These are phyloP conservation scores for Ianthella basta DNA, from an alignment of 37 sponge, comb jelly and placozoan species.

Conservation along the genomic window DNA sequence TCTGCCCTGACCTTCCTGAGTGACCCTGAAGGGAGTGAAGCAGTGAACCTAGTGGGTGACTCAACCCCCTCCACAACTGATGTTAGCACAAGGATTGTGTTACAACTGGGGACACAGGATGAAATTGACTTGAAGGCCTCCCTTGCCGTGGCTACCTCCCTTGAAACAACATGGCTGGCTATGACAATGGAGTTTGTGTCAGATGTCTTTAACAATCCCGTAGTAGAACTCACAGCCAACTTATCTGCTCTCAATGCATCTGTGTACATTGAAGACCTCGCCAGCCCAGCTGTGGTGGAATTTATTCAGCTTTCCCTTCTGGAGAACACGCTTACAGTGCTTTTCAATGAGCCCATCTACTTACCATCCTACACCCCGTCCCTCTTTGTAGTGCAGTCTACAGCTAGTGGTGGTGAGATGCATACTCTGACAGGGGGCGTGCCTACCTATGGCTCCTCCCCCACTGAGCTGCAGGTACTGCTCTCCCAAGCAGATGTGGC, in stretches of 20 bases:
- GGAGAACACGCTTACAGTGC: slow-evolving; percentile 62
- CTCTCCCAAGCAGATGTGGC: slow-evolving; percentile 59
- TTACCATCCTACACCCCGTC: slow-evolving; percentile 39
- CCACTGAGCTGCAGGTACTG: slow-evolving; percentile 33
- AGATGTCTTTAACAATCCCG: slow-evolving; percentile 57
- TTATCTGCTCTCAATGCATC: slow-evolving; percentile 52
- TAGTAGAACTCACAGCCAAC: slow-evolving; percentile 39
- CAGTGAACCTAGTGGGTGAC: slow-evolving; percentile 50
- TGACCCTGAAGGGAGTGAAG: slow-evolving; percentile 26
- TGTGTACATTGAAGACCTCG: slow-evolving; percentile 51
- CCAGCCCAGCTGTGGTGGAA: slow-evolving; percentile 51
- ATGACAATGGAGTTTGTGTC: slow-evolving; percentile 48
- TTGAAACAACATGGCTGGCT: slow-evolving; percentile 69
- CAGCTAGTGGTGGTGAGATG: slow-evolving; percentile 34
- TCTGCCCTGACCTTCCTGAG: slow-evolving; percentile 49
- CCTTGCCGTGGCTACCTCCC: slow-evolving; percentile 69
- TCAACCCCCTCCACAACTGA: slow-evolving; percentile 22
- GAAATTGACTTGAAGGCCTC: slow-evolving; percentile 60
- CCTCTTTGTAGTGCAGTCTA: slow-evolving; percentile 55
- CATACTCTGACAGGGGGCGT: slow-evolving; percentile 67
- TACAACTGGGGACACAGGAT: slow-evolving; percentile 58
- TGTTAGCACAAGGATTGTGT: slow-evolving; percentile 23
- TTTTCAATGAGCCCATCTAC: slow-evolving; percentile 77
- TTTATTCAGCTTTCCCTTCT: slow-evolving; percentile 66
- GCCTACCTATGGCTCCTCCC: slow-evolving; percentile 33